Evolutionary conservation across 1,140 invertebrate genomes (phyloP), one percentile per base, ranked within the genome.

Genomic region (Bombus vancouverensis): DNA sequence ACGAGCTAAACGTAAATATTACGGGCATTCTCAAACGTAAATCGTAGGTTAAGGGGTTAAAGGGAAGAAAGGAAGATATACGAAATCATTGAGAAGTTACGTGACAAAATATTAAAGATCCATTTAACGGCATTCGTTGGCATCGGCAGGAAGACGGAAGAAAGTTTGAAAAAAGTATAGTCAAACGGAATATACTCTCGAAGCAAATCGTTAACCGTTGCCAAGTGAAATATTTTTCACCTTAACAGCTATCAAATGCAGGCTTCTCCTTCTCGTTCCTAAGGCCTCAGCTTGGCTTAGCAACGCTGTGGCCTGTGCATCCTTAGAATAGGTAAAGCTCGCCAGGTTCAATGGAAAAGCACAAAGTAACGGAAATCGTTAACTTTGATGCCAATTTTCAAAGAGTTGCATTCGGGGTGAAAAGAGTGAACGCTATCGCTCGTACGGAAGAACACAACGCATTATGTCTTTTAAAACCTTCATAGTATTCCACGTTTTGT

Each of bases 281-380:
- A 78, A 83, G 75, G 75, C 65, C 42, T 71, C n/a, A 15, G 37
- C 13, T 72, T 72, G 28, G 34, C 22, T 39, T 72, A 72, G 70
- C 4, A 39, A 39, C 78, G 15, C 44, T 62, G 62, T 70, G 73
- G 62, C 34, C 32, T 47, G 75, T 70, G 65, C 82, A 78, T 83
- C 82, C 75, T 83, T 78, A 59, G 82, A 84, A 78, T 84, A 53
- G 59, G 32, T 12, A 25, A 78, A 78, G 37, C 74, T 44, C 44
- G 13, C 44, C 12, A 44, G 22, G 15, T 44, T 84, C 74, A 44
- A 84, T 71, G 57, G 74, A 42, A 44, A 39, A 53, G 82, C 74
- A 59, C 62, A 78, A 70, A 78, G 65, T 83, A 78, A 83, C 65
- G 73, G 82, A 84, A 78, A 84, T 84, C 82, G 75, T 84, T 84